Evolutionary conservation across 2,888 invertebrate species (phyloP), one percentile per base, ranked within the genome.

Genomic region (Spilosoma lubricipeda): DNA sequence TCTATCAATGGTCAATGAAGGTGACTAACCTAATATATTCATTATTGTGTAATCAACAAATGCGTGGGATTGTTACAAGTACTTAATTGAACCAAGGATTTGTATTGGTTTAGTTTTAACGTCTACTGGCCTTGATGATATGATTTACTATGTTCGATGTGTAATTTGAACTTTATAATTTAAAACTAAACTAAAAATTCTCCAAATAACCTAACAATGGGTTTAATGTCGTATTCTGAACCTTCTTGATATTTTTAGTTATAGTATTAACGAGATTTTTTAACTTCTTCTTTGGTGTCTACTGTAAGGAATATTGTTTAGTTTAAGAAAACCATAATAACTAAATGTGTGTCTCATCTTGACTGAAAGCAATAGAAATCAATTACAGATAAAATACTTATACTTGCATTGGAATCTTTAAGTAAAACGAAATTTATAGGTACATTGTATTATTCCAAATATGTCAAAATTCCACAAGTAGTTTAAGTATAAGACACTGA

Each of bases 11-110:
- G 59, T 20, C 33, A 36, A n/a, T 67, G 74, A 74, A 74, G 74
- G 67, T 71, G 64, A 74, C 9, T 13, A 64, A 64, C 65, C 8
- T 64, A 73, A 73, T 73, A 23, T 73, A 73, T 73, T 73, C 73
- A 52, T 30, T 70, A 68, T 73, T 73, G 69, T 64, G 73, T 52
- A 73, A 73, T 66, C 67, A 59, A 67, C n/a, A 56, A 13, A 71
- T 15, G 27, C 45, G 36, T 65, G n/a, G 52, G 42, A 72, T 72
- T 72, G 67, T 56, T 52, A 36, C 56, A 20, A 9, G 30, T 67
- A 56, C 23, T 20, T 52, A 30, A 3, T 52, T 59, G 27, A 23
- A 30, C 33, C 13, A 45, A 68, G 15, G 33, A 69, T n/a, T 68
- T 56, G 15, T 52, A 23, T 36, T 69, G 56, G 56, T 27, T 63